Evolutionary conservation across 2,113 vertebrate species (phyloP).

Genomic region (Corvus moneduloides): DNA sequence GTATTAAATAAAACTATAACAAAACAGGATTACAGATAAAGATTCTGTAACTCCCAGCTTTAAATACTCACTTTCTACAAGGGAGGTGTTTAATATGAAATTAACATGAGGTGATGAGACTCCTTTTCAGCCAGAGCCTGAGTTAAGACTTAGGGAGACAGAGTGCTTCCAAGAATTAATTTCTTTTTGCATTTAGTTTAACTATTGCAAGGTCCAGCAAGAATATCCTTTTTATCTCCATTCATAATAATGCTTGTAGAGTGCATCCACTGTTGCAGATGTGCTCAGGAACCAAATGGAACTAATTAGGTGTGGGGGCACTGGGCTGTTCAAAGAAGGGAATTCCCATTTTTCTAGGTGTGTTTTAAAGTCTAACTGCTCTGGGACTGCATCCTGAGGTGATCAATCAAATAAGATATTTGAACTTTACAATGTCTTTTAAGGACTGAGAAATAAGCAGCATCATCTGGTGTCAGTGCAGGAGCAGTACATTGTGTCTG

Average conservation of each 20-base stretch:
- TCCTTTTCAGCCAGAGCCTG: background rate
- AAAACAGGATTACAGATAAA: background rate
- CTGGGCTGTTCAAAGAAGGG: background rate
- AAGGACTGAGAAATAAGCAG: background rate
- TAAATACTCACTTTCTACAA: background rate
- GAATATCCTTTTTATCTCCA: background rate
- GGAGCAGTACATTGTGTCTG: background rate
- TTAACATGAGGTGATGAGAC: background rate
- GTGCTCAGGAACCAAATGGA: background rate
- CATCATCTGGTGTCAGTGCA: background rate
- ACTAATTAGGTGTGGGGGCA: background rate
- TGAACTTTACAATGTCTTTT: background rate
- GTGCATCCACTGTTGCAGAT: background rate
- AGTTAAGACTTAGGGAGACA: background rate
- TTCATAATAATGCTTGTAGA: background rate
- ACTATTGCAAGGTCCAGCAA: background rate
- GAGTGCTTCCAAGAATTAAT: background rate
- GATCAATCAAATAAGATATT: background rate
- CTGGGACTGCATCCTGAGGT: background rate
- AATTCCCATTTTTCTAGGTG: background rate
- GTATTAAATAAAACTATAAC: background rate
- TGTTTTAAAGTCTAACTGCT: background rate
- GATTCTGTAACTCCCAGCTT: background rate
- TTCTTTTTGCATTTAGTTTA: background rate
- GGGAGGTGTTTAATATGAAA: background rate